Conservation (phyloP, 2,113 vertebrate species). For the Xyliphius kryptos region DNA sequence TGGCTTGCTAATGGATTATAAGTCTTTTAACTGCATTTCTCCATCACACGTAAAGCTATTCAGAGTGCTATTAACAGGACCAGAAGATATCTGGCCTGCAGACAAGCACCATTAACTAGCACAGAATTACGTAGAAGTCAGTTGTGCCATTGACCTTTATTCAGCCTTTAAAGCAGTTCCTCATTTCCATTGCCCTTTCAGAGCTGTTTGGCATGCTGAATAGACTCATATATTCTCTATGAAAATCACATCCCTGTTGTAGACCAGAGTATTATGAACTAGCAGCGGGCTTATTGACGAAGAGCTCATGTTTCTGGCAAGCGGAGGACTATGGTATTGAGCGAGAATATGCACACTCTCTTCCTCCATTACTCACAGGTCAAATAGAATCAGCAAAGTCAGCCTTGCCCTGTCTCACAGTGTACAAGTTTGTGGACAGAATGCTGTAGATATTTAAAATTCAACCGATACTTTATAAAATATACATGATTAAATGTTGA, state of each 20-base stretch:
- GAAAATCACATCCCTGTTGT: slow-evolving; percentile 54
- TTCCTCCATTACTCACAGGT: slow-evolving; percentile 33
- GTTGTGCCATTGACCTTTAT: slow-evolving; percentile 22
- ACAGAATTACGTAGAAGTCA: slow-evolving; percentile 8
- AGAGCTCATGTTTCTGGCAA: slow-evolving; percentile 45
- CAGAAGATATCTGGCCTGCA: too few species aligned
- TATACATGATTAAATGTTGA: too few species aligned
- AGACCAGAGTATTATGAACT: slow-evolving; percentile 41
- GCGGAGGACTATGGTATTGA: slow-evolving; percentile 28
- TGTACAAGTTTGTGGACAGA: too few species aligned
- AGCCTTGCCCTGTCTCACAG: too few species aligned
- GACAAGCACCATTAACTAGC: too few species aligned
- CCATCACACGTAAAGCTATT: too few species aligned
- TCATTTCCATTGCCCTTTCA: slow-evolving; percentile 22
- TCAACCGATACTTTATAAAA: too few species aligned
- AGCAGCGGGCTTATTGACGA: slow-evolving; percentile 50
- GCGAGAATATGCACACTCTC: slow-evolving; percentile 31
- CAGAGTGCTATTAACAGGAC: too few species aligned
- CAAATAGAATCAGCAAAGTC: slow-evolving; percentile 35
- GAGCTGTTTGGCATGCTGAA: slow-evolving; percentile 27
- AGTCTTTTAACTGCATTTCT: too few species aligned
- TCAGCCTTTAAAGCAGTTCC: slow-evolving; percentile 7
- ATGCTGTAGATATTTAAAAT: too few species aligned
- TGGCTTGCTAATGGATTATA: too few species aligned
- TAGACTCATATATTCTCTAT: slow-evolving; percentile 47